These are phyloP conservation scores for Dissostichus mawsoni DNA, from an alignment of 2,113 vertebrate genomes.

Conservation along the genomic window DNA sequence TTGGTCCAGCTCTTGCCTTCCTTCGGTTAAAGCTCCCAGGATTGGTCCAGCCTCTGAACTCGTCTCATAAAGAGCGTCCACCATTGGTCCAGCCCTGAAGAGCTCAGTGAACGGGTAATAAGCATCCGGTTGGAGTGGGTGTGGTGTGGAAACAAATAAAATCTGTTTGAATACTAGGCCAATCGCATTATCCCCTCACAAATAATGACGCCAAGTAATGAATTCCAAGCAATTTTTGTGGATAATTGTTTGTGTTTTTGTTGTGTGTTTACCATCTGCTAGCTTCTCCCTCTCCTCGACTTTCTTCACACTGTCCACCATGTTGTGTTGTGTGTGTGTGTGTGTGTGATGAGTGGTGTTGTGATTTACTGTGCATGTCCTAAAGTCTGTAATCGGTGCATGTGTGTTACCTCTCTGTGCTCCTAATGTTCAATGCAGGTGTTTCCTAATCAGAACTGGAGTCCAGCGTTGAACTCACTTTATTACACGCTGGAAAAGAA, in stretches of 20 bases:
- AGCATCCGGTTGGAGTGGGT: slow-evolving; percentile 90
- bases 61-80: slow-evolving; percentile 70
- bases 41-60: slow-evolving; percentile 50
- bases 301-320: slow-evolving; percentile 3
- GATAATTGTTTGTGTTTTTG: slow-evolving; percentile 79
- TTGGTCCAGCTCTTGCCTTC: slow-evolving; percentile 74
- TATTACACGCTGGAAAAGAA: not conserved
- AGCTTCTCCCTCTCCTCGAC: slow-evolving; percentile 7
- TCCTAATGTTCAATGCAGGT: not conserved
- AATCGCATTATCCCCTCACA: slow-evolving; percentile 74
- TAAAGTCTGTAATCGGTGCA: slow-evolving; percentile 49
- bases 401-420: not conserved
- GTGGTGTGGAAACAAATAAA: slow-evolving; percentile 81
- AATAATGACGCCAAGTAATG: slow-evolving; percentile 57
- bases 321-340: slow-evolving; percentile 23
- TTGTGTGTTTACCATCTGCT: slow-evolving; percentile 27
- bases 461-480: slow-evolving; percentile 16
- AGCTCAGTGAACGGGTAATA: slow-evolving; percentile 91
- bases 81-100: slow-evolving; percentile 78
- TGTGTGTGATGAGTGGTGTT: slow-evolving; percentile 30
- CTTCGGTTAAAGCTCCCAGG: slow-evolving; percentile 50
- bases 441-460: slow-evolving; percentile 38
- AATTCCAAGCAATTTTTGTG: slow-evolving; percentile 82
- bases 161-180: slow-evolving; percentile 86
- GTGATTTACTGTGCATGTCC: slow-evolving; percentile 57